A percentile compares a stretch with the other conserved stretches of the same genome.
Evolutionary conservation across 2,888 invertebrate species (phyloP).

Genomic region (Trichopria drosophilae): DNA sequence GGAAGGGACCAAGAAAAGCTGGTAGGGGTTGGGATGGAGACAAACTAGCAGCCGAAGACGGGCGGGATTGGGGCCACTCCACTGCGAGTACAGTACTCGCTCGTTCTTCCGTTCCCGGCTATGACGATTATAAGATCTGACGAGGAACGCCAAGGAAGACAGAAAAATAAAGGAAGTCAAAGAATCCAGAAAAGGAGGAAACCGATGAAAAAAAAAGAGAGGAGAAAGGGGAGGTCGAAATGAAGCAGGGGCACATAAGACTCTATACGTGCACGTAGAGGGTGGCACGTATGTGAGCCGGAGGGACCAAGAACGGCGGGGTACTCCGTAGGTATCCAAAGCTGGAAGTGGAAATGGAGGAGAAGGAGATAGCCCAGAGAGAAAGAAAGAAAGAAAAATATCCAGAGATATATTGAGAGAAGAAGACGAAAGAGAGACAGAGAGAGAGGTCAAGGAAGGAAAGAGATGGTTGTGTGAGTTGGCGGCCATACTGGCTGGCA

Average conservation of each 20-base stretch:
- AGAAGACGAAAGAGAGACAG: constrained; percentile 23
- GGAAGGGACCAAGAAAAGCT: background rate
- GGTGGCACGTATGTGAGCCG: constrained; percentile 39
- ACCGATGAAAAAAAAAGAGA: constrained; percentile 8
- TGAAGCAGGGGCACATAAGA: constrained; percentile 35
- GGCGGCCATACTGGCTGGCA: constrained; percentile 57
- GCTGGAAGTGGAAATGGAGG: constrained; percentile 29
- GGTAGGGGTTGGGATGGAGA: background rate
- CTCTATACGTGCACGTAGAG: constrained; percentile 35
- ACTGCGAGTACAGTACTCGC: no score
- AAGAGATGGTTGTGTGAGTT: constrained; percentile 49
- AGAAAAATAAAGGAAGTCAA: constrained; percentile 9
- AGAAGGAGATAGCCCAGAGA: constrained; percentile 31
- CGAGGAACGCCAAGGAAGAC: no score
- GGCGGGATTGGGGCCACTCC: no score
- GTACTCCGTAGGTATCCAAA: constrained; percentile 30
- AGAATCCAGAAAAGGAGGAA: constrained; percentile 2
- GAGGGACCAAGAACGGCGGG: constrained; percentile 31
- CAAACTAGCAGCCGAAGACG: no score
- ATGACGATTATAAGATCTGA: no score
- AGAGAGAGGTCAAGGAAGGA: constrained; percentile 44
- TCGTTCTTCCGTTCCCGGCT: no score
- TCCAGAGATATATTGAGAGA: background rate
- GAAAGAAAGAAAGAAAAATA: constrained; percentile 26
- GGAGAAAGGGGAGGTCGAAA: constrained; percentile 28